Evolutionary conservation across 2,888 invertebrate genomes (phyloP).

Genomic region (Mystacides longicornis): DNA sequence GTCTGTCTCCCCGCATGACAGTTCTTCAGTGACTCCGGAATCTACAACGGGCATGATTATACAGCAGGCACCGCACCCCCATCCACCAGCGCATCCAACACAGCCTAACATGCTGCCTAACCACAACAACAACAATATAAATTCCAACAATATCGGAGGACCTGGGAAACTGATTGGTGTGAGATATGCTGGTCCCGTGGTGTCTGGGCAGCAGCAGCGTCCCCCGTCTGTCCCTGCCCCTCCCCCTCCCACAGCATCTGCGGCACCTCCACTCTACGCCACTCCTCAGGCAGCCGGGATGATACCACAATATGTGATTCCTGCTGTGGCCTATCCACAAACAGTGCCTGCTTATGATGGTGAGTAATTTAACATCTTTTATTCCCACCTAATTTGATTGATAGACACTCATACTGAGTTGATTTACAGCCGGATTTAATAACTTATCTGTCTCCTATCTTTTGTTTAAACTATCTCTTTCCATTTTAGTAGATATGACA

Average conservation of each 20-base stretch:
- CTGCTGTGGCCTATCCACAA: constrained; percentile 18
- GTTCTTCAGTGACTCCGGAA: constrained; percentile 20
- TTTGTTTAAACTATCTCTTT: too few relatives aligned
- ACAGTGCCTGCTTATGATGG: constrained; percentile 23
- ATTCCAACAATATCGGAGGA: not conserved
- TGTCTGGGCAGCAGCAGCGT: constrained; percentile 5
- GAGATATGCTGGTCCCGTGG: not conserved
- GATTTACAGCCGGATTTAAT: too few relatives aligned
- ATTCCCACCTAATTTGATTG: too few relatives aligned
- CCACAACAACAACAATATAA: not conserved
- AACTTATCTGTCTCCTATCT: too few relatives aligned
- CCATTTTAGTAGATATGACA: too few relatives aligned
- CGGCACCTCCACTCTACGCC: not conserved
- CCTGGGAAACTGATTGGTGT: not conserved
- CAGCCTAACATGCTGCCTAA: not conserved
- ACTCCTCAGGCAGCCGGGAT: not conserved
- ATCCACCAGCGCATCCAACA: not conserved
- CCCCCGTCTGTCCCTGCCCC: not conserved
- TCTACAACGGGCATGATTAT: constrained; percentile 1
- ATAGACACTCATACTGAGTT: too few relatives aligned
- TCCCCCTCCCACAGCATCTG: not conserved
- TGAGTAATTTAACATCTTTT: too few relatives aligned
- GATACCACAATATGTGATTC: constrained; percentile 8
- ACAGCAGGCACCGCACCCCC: not conserved
- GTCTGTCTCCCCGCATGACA: constrained; percentile 14